These are phyloP conservation scores for Pristionchus maxplancki DNA, from an alignment of 2,888 invertebrate genomes.

Conservation along the genomic window DNA sequence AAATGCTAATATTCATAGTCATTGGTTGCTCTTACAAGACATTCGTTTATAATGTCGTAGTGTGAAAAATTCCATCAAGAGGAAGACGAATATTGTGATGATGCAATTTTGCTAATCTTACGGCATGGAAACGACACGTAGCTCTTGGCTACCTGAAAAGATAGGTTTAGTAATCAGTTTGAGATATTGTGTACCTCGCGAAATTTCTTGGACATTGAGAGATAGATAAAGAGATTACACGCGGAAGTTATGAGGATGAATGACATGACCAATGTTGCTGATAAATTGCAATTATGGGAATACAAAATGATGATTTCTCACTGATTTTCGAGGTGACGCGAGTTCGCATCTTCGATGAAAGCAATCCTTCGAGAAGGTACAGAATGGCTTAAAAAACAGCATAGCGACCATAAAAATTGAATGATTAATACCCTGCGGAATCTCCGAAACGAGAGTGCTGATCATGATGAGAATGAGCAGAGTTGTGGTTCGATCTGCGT, in stretches of 20 bases:
- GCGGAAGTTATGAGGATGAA: background rate
- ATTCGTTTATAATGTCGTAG: too few relatives aligned
- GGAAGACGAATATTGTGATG: background rate
- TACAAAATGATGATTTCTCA: background rate
- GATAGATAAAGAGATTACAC: background rate
- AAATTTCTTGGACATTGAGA: background rate
- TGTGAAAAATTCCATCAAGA: background rate
- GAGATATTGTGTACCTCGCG: background rate
- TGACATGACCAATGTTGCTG: background rate
- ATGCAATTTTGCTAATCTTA: background rate
- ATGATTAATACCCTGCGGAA: constrained; percentile 3
- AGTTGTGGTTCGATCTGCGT: background rate
- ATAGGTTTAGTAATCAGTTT: background rate
- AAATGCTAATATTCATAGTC: background rate
- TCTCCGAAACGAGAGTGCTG: background rate
- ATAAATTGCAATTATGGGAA: background rate
- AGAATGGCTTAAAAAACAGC: background rate
- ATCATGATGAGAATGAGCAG: constrained; percentile 7
- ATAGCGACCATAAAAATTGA: too few relatives aligned
- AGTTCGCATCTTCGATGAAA: background rate
- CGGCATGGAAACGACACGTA: background rate
- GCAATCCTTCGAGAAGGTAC: background rate
- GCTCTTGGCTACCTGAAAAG: background rate
- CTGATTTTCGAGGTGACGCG: background rate
- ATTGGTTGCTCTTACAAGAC: too few relatives aligned